Evolutionary conservation across 2,888 invertebrate genomes (phyloP), one percentile per base, ranked within the genome.

Genomic region (Synanthedon andrenaeformis): DNA sequence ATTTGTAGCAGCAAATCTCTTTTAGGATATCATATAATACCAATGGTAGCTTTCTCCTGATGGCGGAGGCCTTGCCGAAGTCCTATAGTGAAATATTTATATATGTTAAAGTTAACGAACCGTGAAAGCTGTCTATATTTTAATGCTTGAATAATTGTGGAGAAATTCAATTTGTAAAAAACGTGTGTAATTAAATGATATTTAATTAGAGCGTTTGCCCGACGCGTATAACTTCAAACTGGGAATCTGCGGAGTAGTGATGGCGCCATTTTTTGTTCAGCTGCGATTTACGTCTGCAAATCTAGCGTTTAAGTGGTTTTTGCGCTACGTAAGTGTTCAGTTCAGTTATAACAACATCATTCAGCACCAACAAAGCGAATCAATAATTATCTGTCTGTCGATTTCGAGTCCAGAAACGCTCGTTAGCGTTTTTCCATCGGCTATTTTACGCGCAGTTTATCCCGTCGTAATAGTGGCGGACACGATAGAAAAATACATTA

Each of bases 381-480:
- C 59, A 58, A 60, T 71, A 69, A 72, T 72, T 73, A 73, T 58
- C 62, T 68, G 72, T 58, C 62, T 68, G 5, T 13, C 45, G 8
- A 45, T 14, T 45, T 45, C 8, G 45, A 45, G 13, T 45, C n/a
- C 53, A 41, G 41, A 51, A 51, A 51, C 65, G 68, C 66, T 67
- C 63, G 69, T 75, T 73, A 70, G 57, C 66, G 64, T 78, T 81
- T 79, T 79, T 78, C 69, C 62, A 56, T 59, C 56, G 63, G 59
- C 76, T 76, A 81, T 80, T 80, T 80, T 72, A 73, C 77, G 76
- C 74, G 62, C 72, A 77, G 75, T 79, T 82, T 75, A 77, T 78
- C 74, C 67, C 73, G 57, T 67, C 65, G 68, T 76, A 79, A 76
- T 74, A 69, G 66, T 61, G 58, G 63, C 68, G 72, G 74, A 74